Conservation (phyloP, 2,797 vertebrate species). For the Tragelaphus oryx region DNA sequence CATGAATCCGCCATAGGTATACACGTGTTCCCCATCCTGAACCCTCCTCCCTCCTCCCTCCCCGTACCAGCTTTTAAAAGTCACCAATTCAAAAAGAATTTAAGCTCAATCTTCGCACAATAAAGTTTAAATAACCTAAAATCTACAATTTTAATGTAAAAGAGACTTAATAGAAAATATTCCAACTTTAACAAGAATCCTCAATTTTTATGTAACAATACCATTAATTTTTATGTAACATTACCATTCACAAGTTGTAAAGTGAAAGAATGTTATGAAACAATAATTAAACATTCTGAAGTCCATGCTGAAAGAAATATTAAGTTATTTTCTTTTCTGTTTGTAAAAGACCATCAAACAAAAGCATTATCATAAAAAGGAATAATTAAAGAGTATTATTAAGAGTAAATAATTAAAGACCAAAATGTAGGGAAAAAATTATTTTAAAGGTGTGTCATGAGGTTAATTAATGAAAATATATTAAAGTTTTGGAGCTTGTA, state of each 20-base stretch:
- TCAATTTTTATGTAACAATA: background rate
- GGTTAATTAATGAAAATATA: constrained; percentile 9
- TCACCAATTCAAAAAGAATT: background rate
- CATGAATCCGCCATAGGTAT: too few relatives aligned
- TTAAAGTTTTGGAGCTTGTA: background rate
- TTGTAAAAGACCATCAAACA: background rate
- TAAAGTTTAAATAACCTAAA: background rate
- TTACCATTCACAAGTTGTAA: background rate
- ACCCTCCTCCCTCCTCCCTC: too few relatives aligned
- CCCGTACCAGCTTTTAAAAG: background rate
- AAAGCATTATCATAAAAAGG: background rate
- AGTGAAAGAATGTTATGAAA: background rate
- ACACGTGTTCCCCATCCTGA: too few relatives aligned
- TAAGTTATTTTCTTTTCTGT: background rate
- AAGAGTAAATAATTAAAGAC: background rate
- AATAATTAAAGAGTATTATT: background rate
- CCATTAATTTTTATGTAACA: background rate
- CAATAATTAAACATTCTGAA: background rate
- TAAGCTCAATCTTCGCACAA: background rate
- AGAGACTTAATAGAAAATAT: background rate
- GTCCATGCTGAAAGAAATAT: background rate
- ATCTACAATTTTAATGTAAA: background rate
- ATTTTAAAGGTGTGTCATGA: background rate
- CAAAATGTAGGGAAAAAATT: background rate
- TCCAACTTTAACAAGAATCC: background rate